Evolutionary conservation across 2,113 vertebrate genomes (phyloP).

Genomic region (Pluvianellus socialis): DNA sequence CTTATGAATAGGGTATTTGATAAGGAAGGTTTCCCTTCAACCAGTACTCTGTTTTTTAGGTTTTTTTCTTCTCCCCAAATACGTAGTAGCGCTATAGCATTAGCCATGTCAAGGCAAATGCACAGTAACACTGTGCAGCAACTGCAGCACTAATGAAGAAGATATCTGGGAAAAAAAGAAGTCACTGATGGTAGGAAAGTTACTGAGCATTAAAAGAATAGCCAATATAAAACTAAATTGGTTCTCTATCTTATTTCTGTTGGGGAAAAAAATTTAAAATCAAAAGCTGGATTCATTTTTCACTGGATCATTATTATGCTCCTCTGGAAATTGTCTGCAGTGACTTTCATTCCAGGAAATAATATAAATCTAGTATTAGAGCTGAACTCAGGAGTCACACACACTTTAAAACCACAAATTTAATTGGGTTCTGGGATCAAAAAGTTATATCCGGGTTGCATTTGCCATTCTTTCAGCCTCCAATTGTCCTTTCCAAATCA

Average conservation of each 20-base stretch:
- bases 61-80: neutral
- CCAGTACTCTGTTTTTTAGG: neutral
- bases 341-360: slow-evolving; percentile 67
- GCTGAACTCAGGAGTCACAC: slow-evolving; percentile 41
- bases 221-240: slow-evolving; percentile 54
- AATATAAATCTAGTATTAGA: slow-evolving; percentile 56
- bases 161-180: neutral
- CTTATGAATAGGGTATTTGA: neutral
- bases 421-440: slow-evolving; percentile 64
- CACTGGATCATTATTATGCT: slow-evolving; percentile 60
- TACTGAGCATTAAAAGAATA: slow-evolving; percentile 40
- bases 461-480: slow-evolving; percentile 52
- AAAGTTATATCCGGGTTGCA: slow-evolving; percentile 53
- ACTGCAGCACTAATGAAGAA: slow-evolving; percentile 10
- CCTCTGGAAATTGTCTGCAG: slow-evolving; percentile 57
- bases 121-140: neutral
- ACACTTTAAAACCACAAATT: slow-evolving; percentile 51
- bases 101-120: neutral
- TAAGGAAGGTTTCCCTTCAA: neutral
- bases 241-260: slow-evolving; percentile 42
- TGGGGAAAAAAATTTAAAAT: neutral
- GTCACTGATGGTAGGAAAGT: neutral
- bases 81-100: neutral
- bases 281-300: slow-evolving; percentile 51
- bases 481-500: slow-evolving; percentile 56